A percentile compares a stretch with the other conserved stretches of the same genome.
Conservation (phyloP, 2,888 invertebrate species). For the Sceliomorpha sp. region DNA sequence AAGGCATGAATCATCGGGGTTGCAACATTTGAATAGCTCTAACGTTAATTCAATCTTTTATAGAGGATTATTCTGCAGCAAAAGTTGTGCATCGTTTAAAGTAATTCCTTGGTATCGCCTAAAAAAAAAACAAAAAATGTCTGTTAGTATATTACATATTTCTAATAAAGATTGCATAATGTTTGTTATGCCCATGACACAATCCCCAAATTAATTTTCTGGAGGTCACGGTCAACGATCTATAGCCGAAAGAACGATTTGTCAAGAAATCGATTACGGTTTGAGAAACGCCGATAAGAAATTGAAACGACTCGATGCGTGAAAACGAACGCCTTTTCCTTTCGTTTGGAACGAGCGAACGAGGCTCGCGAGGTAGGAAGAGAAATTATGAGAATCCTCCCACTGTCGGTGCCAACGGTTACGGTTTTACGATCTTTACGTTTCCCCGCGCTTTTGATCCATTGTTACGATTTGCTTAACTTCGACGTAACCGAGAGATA, state of each 20-base stretch:
- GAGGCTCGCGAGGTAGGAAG: slow-evolving; percentile 49
- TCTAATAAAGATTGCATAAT: too few species aligned
- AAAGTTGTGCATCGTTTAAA: too few species aligned
- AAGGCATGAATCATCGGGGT: too few species aligned
- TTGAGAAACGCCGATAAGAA: slow-evolving; percentile 27
- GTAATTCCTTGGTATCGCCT: too few species aligned
- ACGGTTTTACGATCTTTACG: slow-evolving; percentile 55
- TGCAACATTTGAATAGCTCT: too few species aligned
- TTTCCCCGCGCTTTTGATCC: slow-evolving; percentile 54
- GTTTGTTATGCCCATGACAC: not conserved
- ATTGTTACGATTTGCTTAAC: slow-evolving; percentile 62
- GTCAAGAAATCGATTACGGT: slow-evolving; percentile 20
- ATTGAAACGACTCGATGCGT: slow-evolving; percentile 29
- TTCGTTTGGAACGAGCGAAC: slow-evolving; percentile 36
- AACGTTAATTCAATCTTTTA: too few species aligned
- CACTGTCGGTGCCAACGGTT: slow-evolving; percentile 44
- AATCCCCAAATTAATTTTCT: not conserved
- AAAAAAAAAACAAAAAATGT: too few species aligned
- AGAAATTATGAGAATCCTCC: slow-evolving; percentile 65
- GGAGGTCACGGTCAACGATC: not conserved
- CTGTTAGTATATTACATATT: too few species aligned
- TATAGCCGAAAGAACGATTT: not conserved
- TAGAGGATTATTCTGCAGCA: too few species aligned
- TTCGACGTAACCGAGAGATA: slow-evolving; percentile 57
- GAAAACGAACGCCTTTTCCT: slow-evolving; percentile 49